Base-by-base conservation (phyloP, 2,888 invertebrate species). In the Isoperla grammatica region DNA sequence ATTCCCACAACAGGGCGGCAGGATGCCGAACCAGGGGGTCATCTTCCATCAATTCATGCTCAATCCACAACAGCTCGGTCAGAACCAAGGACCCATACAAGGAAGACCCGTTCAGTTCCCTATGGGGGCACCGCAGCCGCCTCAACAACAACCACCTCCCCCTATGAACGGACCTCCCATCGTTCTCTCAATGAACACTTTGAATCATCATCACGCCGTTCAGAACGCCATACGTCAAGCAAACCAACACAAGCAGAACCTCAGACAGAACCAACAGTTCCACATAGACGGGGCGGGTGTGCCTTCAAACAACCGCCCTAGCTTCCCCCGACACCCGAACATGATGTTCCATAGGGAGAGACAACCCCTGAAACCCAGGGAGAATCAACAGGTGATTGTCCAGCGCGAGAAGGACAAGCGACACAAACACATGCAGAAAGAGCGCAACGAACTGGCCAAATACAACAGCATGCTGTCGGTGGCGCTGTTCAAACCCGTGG, bases 401-500 rank as follows among this genome's bases (percentile, higher is more conserved):
- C 29, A 43, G 43, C 8, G 6, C 12, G 46, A 56, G 19, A 56
- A 46, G 19, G 45, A 56, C 12, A 15, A 20, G 35, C 6, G 6
- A 15, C 56, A 56, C 20, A 40, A 45, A 19, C 23, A 56, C 13
- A 45, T 56, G 29, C 23, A 42, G 29, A 20, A 22, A 17, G 17
- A 45, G 29, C 56, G 42, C 13, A 23, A 45, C 17, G 45, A 56
- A 13, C 19, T 56, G 17, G 56, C 46, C 4, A 15, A 15, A 3
- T 45, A 45, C 12, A 43, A 56, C 19, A 56, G 46, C 46, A 56
- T 42, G 45, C n/a, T 56, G 8, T 56, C 56, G 11, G 46, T 56
- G 56, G 19, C 43, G 20, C 23, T 56, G 42, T 56, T 56, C n/a
- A 56, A 56, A 29, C 56, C 56, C 4, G 56, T 23, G 40, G 46